phyloP scores from a whole-genome alignment of 2,113 vertebrate species.

The human (Homo sapiens) region GRCh38 chr9:27018001-27018500 shows the following conservation, averaged over 20 bases:
- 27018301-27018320: background rate
- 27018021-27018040: constrained; percentile 32
- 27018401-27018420: background rate
- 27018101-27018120: background rate
- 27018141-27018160: constrained; percentile 44
- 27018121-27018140: constrained; percentile 11
- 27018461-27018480: background rate
- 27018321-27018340: background rate
- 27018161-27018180: background rate
- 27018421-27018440: background rate
- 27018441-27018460: background rate
- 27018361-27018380: background rate
- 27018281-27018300: background rate
- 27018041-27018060: constrained; percentile 6
- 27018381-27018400: background rate
- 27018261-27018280: constrained; percentile 37
- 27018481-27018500: constrained; percentile 13
- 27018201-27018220: background rate
- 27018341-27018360: constrained; percentile 15
- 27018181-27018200: background rate
- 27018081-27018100: background rate
- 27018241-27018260: background rate
- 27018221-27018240: background rate
- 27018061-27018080: background rate
- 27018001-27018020: constrained; percentile 28